Evolutionary conservation across 2,797 vertebrate species (phyloP), one percentile per base, ranked within the genome.

Genomic region (Arremon brunneinucha): DNA sequence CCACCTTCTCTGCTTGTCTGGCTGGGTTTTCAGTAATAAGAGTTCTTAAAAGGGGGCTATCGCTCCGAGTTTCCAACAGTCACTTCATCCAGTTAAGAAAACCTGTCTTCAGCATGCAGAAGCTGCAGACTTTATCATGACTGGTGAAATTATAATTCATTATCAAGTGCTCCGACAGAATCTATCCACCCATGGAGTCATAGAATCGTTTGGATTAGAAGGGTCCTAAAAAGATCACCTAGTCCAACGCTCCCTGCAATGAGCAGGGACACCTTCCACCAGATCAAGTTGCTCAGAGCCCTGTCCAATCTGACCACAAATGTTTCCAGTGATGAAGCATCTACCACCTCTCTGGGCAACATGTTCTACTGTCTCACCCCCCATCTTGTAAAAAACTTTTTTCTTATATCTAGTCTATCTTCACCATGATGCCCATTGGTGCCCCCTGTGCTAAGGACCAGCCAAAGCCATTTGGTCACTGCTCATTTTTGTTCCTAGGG

Each of bases 361-460:
- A 23, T 28, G 5, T 23, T n/a, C 22, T n/a, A 37, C 6, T 24
- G 11, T 23, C 53, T 49, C 26, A 41, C 2, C 11, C 3, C 4
- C 3, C 1, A 15, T 27, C 12, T 4, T 7, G 1, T 12, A 63
- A 85, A 77, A 22, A 21, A 32, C 1, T 0, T 43, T 41, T 34
- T 77, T 11, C 28, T 44, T 78, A 3, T 41, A n/a, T 17, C 52
- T 39, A 24, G 10, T 23, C 49, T 82, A 0, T 37, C 44, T 85
- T 67, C 70, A 46, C 8, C 6, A 12, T 10, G 12, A 41, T 4
- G 2, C 12, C 35, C 41, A 16, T 0, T 27, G 9, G 5, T 71
- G 19, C 3, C 12, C 11, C 20, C 6, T 4, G 4, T 59, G 22
- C 53, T 80, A 44, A 67, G 14, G 27, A 57, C 35, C 53, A 78